Base-by-base conservation (phyloP, 2,113 vertebrate genomes). In the Paramormyrops kingsleyae region DNA sequence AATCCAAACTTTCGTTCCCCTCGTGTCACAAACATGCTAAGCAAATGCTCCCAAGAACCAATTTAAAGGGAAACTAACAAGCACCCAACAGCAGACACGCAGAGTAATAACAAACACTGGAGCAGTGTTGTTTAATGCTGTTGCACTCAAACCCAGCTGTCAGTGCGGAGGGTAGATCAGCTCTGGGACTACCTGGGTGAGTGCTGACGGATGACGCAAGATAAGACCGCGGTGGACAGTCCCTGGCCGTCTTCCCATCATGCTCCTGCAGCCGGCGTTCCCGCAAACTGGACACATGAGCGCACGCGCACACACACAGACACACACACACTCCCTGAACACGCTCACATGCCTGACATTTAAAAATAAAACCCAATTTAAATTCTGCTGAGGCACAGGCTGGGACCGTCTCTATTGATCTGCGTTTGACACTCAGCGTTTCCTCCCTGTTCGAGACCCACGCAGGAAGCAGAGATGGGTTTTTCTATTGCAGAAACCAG, bases 311-410 rank as follows among this genome's bases (percentile, higher is more conserved):
- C 89, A 89, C 66, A 86, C 74, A 84, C 47, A 59, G 39, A 80
- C 50, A 90, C 42, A 85, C 17, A 83, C 70, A 77, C 5, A 17
- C 70, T 77, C 27, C 52, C 15, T 70, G 15, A 85, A 39, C 44
- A 44, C 1, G 6, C 49, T 31, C 70, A 47, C 17, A 88, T 24
- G 24, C 35, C 15, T 80, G 49, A 80, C 66, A 49, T 88, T 90
- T 88, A 87, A 87, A 85, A 66, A 56, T 74, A 85, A 87, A 87
- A 66, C 53, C 44, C 83, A 53, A 50, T 87, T 87, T 87, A 46
- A 74, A 74, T 87, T 87, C 83, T 50, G 83, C 89, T 70, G 89
- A 87, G 89, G 89, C 66, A 42, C 87, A 84, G 74, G 56, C 89
- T 90, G 89, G 89, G 35, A 47, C 85, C n/a, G 15, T 27, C 50